These are phyloP conservation scores for Sebastes minor DNA, from an alignment of 2,797 vertebrate species.

Conservation along the genomic window DNA sequence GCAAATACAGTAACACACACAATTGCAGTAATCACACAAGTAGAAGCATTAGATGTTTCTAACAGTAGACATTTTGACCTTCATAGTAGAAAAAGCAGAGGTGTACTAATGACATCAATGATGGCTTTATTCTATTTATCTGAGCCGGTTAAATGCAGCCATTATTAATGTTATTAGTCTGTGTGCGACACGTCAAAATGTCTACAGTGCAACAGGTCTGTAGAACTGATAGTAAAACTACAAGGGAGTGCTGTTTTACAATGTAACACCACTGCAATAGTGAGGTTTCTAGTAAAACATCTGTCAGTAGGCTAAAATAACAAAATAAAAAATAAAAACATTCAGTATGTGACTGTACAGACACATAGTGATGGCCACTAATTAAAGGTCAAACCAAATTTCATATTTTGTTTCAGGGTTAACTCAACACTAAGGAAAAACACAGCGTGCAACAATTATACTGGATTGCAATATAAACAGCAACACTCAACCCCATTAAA, in stretches of 20 bases:
- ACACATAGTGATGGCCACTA: not conserved
- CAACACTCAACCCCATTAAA: constrained; percentile 13
- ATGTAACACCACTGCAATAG: not conserved
- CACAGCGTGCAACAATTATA: constrained; percentile 21
- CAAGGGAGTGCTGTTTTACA: not conserved
- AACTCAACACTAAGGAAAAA: constrained; percentile 19
- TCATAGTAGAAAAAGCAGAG: not conserved
- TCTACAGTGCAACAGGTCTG: not conserved
- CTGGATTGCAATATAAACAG: constrained; percentile 34
- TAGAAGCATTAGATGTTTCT: not conserved
- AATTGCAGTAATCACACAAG: not conserved
- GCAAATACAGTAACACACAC: not conserved
- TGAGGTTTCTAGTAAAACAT: not conserved
- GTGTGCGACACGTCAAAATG: not conserved
- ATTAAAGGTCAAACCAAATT: constrained; percentile 1
- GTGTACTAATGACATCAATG: not conserved
- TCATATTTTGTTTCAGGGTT: constrained; percentile 5
- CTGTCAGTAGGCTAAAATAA: not conserved
- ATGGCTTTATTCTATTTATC: not conserved
- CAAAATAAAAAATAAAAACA: not conserved
- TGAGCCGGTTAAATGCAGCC: not conserved
- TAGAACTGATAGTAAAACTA: not conserved
- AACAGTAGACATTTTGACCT: not conserved
- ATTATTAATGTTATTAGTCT: not conserved
- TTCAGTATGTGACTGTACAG: not conserved